Conservation (phyloP, 2,797 vertebrate species). For the Novumbra hubbsi region DNA sequence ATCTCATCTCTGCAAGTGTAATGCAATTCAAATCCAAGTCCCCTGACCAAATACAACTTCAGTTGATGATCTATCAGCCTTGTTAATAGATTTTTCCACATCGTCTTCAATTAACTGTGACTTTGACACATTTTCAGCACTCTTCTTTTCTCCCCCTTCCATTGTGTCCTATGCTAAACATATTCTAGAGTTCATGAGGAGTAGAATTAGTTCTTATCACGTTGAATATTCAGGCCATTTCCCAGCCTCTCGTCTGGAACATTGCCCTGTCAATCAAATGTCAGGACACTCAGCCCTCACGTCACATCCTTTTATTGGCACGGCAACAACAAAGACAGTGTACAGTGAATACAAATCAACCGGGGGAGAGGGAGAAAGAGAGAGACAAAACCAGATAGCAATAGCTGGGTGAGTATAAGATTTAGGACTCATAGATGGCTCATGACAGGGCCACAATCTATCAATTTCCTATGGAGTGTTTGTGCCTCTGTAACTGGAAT, state of each 20-base stretch:
- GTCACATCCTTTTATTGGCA: constrained; percentile 45
- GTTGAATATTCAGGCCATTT: constrained; percentile 61
- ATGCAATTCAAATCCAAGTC: constrained; percentile 16
- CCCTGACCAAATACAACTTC: constrained; percentile 19
- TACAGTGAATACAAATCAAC: constrained; percentile 47
- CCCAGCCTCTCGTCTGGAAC: constrained; percentile 46
- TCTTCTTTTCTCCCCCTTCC: background rate
- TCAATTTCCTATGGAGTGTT: constrained; percentile 37
- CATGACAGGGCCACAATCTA: constrained; percentile 44
- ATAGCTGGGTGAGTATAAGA: constrained; percentile 38
- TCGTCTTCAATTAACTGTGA: constrained; percentile 50
- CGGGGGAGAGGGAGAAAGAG: constrained; percentile 22
- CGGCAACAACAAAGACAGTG: constrained; percentile 43
- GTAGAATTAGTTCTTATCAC: constrained; percentile 45
- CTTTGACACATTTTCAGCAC: constrained; percentile 28
- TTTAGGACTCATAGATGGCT: constrained; percentile 46
- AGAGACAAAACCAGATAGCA: constrained; percentile 34
- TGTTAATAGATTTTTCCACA: constrained; percentile 40
- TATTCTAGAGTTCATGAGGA: constrained; percentile 35
- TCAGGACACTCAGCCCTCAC: constrained; percentile 35
- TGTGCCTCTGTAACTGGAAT: constrained; percentile 28
- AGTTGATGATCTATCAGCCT: constrained; percentile 23
- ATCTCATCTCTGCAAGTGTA: constrained; percentile 8
- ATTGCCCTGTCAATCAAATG: constrained; percentile 62
- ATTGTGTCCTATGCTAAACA: constrained; percentile 26